Evolutionary conservation across 2,797 vertebrate species (phyloP).

Genomic region (Corythornis leucogaster): DNA sequence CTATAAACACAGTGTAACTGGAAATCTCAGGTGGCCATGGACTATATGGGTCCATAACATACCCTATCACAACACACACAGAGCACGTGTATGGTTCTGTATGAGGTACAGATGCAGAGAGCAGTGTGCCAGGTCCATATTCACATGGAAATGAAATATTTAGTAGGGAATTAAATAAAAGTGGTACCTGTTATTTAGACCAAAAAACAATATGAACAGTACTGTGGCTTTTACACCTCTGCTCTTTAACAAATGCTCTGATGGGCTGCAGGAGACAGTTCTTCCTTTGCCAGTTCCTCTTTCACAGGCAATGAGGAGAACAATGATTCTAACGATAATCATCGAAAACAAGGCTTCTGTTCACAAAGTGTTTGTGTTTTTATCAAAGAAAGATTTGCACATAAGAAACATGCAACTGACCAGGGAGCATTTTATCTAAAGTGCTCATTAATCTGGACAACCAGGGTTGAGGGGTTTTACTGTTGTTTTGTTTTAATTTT

Average conservation of each 20-base stretch:
- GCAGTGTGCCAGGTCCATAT: neutral
- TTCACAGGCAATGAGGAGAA: neutral
- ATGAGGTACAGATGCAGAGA: fast-evolving
- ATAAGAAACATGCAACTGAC: neutral
- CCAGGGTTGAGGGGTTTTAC: neutral
- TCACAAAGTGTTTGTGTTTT: neutral
- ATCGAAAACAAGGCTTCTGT: neutral
- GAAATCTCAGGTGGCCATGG: neutral
- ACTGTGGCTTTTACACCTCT: neutral
- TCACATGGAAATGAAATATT: neutral
- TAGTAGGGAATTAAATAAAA: neutral
- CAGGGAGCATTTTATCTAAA: neutral
- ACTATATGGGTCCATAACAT: neutral
- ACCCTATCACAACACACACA: neutral
- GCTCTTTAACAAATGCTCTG: neutral
- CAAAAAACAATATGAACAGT: neutral
- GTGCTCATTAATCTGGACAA: conserved; percentile 11
- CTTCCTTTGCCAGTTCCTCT: neutral
- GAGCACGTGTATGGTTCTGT: fast-evolving
- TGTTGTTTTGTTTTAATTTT: conserved; percentile 29
- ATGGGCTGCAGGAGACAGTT: neutral
- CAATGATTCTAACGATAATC: neutral
- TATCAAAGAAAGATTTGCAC: neutral
- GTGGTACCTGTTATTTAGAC: neutral
- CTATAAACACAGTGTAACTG: neutral